These are phyloP conservation scores for Drosophila murphyi DNA, from an alignment of 1,140 invertebrate genomes.

Conservation along the genomic window DNA sequence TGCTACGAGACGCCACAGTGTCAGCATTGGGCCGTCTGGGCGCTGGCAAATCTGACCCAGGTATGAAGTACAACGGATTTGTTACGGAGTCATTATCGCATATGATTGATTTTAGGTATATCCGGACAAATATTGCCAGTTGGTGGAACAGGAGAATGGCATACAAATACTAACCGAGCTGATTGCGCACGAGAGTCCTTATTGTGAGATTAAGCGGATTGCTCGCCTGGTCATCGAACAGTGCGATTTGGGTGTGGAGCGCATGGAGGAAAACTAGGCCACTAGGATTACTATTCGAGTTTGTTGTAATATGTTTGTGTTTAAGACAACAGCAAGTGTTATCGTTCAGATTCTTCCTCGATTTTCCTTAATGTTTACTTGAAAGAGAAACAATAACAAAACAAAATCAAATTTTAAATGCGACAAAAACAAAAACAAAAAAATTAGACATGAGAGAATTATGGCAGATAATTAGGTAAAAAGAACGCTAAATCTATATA, in stretches of 20 bases:
- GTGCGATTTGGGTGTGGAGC: conserved; percentile 84
- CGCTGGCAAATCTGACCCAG: conserved; percentile 96
- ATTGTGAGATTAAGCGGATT: conserved; percentile 88
- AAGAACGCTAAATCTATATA: conserved; percentile 22
- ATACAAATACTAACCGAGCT: conserved; percentile 90
- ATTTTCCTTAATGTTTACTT: conserved; percentile 53
- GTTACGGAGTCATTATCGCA: background rate
- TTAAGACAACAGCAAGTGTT: conserved; percentile 66
- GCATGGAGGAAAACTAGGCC: conserved; percentile 72
- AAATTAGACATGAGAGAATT: conserved; percentile 34
- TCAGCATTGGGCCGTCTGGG: conserved; percentile 99
- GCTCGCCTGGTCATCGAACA: conserved; percentile 89
- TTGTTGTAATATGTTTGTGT: conserved; percentile 72
- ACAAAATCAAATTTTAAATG: conserved; percentile 27
- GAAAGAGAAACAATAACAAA: conserved; percentile 14
- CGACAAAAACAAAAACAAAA: conserved; percentile 10
- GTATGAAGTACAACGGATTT: conserved; percentile 85
- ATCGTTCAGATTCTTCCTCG: conserved; percentile 59
- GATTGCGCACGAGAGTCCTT: conserved; percentile 87
- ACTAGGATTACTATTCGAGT: conserved; percentile 54
- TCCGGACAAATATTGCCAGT: conserved; percentile 94
- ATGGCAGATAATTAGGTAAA: conserved; percentile 24
- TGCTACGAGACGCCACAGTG: conserved; percentile 94
- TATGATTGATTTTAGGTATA: conserved; percentile 64
- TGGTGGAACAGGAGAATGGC: conserved; percentile 94